Conservation (phyloP, 2,113 vertebrate species). For the Cavia aperea region DNA sequence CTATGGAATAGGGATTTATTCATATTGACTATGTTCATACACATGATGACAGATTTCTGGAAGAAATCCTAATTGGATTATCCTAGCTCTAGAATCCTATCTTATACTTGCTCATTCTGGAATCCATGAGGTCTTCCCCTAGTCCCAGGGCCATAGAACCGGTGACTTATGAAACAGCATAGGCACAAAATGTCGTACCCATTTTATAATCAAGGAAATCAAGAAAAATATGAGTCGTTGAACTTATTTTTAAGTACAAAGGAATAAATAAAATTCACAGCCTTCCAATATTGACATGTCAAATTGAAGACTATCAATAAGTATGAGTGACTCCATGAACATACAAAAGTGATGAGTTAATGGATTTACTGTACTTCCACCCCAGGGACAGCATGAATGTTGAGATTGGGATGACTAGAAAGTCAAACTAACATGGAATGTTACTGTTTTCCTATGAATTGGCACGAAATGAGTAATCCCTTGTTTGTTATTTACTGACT, state of each 20-base stretch:
- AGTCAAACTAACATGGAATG: background rate
- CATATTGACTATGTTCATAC: background rate
- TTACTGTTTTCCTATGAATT: background rate
- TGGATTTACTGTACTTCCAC: background rate
- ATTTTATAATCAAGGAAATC: constrained; percentile 23
- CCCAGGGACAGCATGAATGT: background rate
- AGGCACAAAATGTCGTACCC: background rate
- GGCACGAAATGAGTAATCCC: background rate
- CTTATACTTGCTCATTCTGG: background rate
- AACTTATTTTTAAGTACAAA: background rate
- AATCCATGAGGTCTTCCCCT: background rate
- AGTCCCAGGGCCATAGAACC: background rate
- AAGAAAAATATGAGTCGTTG: background rate
- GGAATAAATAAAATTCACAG: constrained; percentile 28
- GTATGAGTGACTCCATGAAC: background rate
- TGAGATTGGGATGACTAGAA: background rate
- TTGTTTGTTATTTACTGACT: background rate
- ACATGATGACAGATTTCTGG: background rate
- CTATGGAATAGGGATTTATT: background rate
- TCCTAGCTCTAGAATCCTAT: background rate
- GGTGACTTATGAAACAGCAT: background rate
- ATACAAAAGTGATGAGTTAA: background rate
- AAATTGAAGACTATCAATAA: background rate
- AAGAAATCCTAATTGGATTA: background rate
- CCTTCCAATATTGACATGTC: background rate